Evolutionary conservation across 2,888 invertebrate species (phyloP), one percentile per base, ranked within the genome.

Genomic region (Cantharis rustica): DNA sequence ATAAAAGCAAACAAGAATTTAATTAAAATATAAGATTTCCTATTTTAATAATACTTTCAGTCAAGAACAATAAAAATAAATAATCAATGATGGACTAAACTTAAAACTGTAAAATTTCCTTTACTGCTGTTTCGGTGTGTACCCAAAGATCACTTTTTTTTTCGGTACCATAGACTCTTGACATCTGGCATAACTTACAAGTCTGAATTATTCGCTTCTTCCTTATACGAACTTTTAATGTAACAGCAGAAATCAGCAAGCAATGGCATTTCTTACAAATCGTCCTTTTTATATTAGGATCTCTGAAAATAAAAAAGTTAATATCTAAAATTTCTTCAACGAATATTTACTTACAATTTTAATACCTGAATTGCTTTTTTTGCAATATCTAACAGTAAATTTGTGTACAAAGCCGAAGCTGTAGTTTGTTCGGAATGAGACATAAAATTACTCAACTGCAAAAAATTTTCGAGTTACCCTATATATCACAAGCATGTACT

Each of bases 191-290:
- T 68, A 83, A 84, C 20, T 86, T 81, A 81, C 91, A 91, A 5
- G 86, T 87, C 86, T 87, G 89, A 79, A 86, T 86, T 2, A 90
- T 77, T 74, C 82, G 88, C 79, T 90, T 90, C 72, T 89, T 89
- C 62, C 87, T 84, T 72, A 90, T 83, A 79, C 90, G 86, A 17
- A 91, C 88, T 84, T 84, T 89, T 20, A 89, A 89, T 17, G 90
- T 90, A 81, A 90, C 83, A 11, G 90, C 90, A 63, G 91, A 89
- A 75, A 90, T 84, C 61, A 91, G 83, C 27, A 90, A 85, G 73
- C 86, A 86, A 75, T 89, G 88, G 81, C 91, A 91, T 15, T 85
- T 84, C 86, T 91, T 91, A 79, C 91, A 91, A 68, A 91, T 87
- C 2, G 88, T 89, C 79, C 90, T 85, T 84, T 91, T 91, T 31